Percentiles rank a stretch among this genome's conserved stretches.
These are phyloP conservation scores for Taeniopygia guttata DNA, from an alignment of 2,797 vertebrate species.

Conservation along the genomic window DNA sequence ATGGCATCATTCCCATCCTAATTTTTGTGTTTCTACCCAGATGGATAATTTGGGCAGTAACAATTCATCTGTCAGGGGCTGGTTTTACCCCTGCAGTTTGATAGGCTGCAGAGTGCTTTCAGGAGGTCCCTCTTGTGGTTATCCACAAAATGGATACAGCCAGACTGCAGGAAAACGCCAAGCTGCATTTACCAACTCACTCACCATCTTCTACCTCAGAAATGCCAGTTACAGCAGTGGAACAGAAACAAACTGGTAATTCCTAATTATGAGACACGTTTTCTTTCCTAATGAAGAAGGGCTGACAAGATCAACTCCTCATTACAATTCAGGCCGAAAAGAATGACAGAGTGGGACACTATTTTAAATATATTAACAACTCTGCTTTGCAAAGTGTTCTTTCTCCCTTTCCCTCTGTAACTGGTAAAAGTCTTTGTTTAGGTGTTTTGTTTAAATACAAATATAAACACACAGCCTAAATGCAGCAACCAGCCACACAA, in stretches of 20 bases:
- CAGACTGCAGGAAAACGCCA: neutral
- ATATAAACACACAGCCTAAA: neutral
- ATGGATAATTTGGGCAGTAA: neutral
- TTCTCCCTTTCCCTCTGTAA: neutral
- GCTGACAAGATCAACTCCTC: neutral
- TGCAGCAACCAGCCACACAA: neutral
- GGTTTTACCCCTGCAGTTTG: neutral
- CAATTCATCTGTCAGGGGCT: neutral
- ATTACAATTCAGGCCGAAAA: neutral
- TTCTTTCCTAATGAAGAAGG: neutral
- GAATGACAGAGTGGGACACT: neutral
- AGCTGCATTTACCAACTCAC: neutral
- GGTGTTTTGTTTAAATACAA: neutral
- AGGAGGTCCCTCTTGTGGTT: constrained; percentile 44
- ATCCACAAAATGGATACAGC: neutral
- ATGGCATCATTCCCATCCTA: neutral
- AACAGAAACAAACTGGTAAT: neutral
- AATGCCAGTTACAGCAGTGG: neutral
- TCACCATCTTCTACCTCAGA: neutral
- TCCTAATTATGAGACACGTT: neutral
- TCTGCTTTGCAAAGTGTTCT: neutral
- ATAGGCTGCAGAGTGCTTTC: neutral
- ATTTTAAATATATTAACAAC: neutral
- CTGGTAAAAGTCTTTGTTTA: neutral
- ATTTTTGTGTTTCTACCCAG: neutral